phyloP scores from a whole-genome alignment of 2,888 invertebrate genomes.

The Thera obeliscata region DNA sequence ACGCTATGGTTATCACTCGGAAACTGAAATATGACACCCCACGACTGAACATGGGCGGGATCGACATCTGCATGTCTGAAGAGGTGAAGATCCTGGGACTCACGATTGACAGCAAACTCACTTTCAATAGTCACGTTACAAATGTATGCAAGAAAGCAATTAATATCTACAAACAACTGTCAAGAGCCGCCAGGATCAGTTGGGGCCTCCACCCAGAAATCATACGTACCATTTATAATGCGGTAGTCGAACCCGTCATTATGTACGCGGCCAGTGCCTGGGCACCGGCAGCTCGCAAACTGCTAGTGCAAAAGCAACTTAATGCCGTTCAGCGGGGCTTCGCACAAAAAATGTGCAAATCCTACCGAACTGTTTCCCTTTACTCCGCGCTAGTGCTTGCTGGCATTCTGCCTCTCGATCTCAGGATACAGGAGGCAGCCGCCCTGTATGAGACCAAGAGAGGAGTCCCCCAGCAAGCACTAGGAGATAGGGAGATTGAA shows the following conservation, averaged over 20 bases:
- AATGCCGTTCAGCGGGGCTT: not conserved
- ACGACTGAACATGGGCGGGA: not conserved
- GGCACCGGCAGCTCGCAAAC: not conserved
- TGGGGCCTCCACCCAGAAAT: not conserved
- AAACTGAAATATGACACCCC: not conserved
- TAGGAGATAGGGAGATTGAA: conserved; percentile 10
- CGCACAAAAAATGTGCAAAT: not conserved
- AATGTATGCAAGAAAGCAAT: not conserved
- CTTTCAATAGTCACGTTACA: not conserved
- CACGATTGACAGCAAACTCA: not conserved
- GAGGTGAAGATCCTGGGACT: not conserved
- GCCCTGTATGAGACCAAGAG: conserved; percentile 1
- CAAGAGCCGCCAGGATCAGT: not conserved
- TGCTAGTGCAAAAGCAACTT: not conserved
- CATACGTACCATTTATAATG: not conserved
- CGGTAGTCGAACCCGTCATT: not conserved
- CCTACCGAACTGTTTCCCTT: not conserved
- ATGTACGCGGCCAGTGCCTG: not conserved
- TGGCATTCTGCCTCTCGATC: conserved; percentile 19
- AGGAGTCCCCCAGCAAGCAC: conserved; percentile 3
- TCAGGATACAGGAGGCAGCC: conserved; percentile 13
- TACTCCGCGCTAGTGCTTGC: conserved; percentile 10
- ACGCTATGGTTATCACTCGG: not conserved
- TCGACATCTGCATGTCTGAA: not conserved
- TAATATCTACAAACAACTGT: not conserved